Percentiles rank a stretch among this genome's conserved stretches.
Evolutionary conservation across 2,113 vertebrate species (phyloP).

Genomic region (Plectropomus leopardus): DNA sequence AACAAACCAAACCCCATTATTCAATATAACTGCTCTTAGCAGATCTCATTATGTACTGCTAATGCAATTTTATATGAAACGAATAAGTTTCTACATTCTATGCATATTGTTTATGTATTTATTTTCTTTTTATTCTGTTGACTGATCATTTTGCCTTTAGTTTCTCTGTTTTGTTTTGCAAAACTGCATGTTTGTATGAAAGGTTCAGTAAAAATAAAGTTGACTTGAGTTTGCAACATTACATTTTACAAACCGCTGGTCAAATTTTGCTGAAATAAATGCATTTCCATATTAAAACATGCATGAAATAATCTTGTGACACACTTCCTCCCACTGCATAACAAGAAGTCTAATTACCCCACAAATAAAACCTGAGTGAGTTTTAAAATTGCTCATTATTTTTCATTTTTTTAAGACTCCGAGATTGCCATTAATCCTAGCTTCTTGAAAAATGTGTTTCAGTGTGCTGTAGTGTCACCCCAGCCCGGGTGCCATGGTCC

Average conservation of each 20-base stretch:
- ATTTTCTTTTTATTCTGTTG: too few relatives aligned
- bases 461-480: conserved; percentile 71
- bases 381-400: background rate
- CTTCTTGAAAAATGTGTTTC: conserved; percentile 38
- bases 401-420: background rate
- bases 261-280: background rate
- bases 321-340: too few relatives aligned
- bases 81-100: background rate
- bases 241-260: background rate
- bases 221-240: too few relatives aligned
- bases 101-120: too few relatives aligned
- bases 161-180: too few relatives aligned
- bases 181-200: too few relatives aligned
- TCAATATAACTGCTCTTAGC: background rate
- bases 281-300: background rate
- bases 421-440: background rate
- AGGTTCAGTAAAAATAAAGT: too few relatives aligned
- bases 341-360: background rate
- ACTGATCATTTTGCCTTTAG: too few relatives aligned
- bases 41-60: background rate
- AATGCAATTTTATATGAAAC: background rate
- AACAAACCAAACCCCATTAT: background rate
- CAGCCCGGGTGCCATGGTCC: conserved; percentile 84
- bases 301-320: too few relatives aligned
- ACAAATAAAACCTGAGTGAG: background rate